Evolutionary conservation across 1,140 invertebrate species (phyloP).

Genomic region (Cyclargus thomasi): DNA sequence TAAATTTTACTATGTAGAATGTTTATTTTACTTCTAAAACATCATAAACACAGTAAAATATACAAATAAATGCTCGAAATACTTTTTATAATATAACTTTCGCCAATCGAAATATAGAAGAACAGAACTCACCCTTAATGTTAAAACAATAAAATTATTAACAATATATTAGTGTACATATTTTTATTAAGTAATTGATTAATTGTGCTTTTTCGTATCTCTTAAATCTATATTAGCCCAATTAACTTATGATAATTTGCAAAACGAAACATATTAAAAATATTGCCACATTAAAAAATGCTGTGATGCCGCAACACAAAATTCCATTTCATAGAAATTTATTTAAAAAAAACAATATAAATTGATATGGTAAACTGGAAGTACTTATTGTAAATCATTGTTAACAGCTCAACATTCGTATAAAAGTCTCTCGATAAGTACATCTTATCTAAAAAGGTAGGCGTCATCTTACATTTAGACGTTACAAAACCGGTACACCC

Average conservation of each 20-base stretch:
- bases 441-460: conserved; percentile 73
- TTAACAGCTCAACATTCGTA: conserved; percentile 73
- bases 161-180: conserved; percentile 69
- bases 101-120: conserved; percentile 45
- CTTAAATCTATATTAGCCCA: conserved; percentile 70
- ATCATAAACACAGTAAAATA: conserved; percentile 72
- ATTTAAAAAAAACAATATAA: conserved; percentile 19
- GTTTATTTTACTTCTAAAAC: conserved; percentile 74
- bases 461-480: conserved; percentile 63
- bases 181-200: conserved; percentile 59
- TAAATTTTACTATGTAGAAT: conserved; percentile 62
- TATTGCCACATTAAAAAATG: conserved; percentile 47
- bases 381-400: conserved; percentile 68
- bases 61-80: conserved; percentile 68
- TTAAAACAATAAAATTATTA: conserved; percentile 72
- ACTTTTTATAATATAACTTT: conserved; percentile 51
- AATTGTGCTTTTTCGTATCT: conserved; percentile 66
- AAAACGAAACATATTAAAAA: conserved; percentile 40
- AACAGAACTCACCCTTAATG: conserved; percentile 42
- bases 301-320: conserved; percentile 18
- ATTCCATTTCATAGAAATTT: conserved; percentile 3
- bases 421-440: conserved; percentile 69
- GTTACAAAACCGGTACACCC: conserved; percentile 43
- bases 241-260: conserved; percentile 41
- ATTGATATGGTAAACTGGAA: conserved; percentile 69